Evolutionary conservation across 2,113 vertebrate species (phyloP), one percentile per base, ranked within the genome.

Genomic region (Hymenochirus boettgeri): DNA sequence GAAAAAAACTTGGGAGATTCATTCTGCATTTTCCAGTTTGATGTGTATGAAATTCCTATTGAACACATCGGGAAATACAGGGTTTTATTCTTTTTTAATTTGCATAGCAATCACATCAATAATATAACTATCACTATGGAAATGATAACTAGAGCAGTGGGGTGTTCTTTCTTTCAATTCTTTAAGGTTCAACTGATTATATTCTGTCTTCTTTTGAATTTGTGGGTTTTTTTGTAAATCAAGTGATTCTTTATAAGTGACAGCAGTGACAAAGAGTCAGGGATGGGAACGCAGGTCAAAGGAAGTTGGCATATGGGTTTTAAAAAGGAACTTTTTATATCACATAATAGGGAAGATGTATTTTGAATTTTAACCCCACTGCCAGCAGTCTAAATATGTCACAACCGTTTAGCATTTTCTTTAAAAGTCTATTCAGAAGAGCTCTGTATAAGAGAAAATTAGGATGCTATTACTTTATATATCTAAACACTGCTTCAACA

Each of bases 211-310:
- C n/a, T n/a, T 96, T 95, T 94, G 92, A 95, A 93, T 92, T 91
- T 91, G 91, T 91, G n/a, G n/a, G n/a, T 92, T 91, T 91, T 93
- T 92, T 90, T 96, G 89, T 91, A 93, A 94, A 93, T 97, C 92
- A 94, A 95, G 91, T 93, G 91, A 96, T 93, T 96, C 91, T 96
- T 97, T 93, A 89, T 90, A 92, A 89, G 86, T 97, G 95, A 96
- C 93, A 94, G 92, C 77, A 88, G 77, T 85, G 86, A 97, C 93
- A 97, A 97, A 93, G 91, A 90, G 80, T 86, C 77, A 71, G 89
- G 88, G 88, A 90, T 89, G 91, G 89, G 89, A 89, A 93, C 89
- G 90, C 93, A 89, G 93, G 92, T 89, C 82, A 93, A 93, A 95
- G 94, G 92, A 95, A 95, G 87, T 93, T 81, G 83, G 89, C 93